phyloP scores from a whole-genome alignment of 2,888 invertebrate genomes.

The Melanargia galathea region DNA sequence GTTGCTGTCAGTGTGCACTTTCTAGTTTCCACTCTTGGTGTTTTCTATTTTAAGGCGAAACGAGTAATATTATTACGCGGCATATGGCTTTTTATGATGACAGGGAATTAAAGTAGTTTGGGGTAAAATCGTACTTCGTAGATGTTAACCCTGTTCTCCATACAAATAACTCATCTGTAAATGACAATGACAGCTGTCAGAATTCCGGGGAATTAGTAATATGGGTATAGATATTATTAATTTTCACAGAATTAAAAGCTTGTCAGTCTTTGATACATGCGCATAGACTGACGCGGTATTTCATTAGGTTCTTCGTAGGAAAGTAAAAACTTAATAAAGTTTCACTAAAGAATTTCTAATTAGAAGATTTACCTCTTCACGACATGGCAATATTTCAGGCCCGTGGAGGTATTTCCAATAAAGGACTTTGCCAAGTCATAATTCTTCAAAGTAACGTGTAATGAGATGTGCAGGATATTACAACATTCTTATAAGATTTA shows the following conservation, averaged over 20 bases:
- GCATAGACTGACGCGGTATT: conserved; percentile 71
- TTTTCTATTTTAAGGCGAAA: no score
- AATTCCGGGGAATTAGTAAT: no score
- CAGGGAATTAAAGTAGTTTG: no score
- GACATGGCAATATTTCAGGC: conserved; percentile 82
- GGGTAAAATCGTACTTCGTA: no score
- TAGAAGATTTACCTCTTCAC: conserved; percentile 81
- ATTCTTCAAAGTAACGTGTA: conserved; percentile 82
- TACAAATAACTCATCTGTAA: no score
- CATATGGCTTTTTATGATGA: no score
- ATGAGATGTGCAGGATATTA: conserved; percentile 81
- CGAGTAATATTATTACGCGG: no score
- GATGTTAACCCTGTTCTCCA: no score
- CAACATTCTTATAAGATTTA: conserved; percentile 73
- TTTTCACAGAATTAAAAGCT: conserved; percentile 26
- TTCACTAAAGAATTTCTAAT: conserved; percentile 81
- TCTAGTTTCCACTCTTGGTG: no score
- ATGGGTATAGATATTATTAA: no score
- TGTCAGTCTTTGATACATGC: conserved; percentile 43
- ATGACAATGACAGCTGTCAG: no score
- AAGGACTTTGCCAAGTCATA: conserved; percentile 82
- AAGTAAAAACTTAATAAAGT: conserved; percentile 81
- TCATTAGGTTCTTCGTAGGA: conserved; percentile 76
- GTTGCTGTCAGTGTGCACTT: no score
- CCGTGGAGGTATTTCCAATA: conserved; percentile 82